Evolutionary conservation across 2,888 invertebrate genomes (phyloP).

Genomic region (Lordiphosa andalusiaca): DNA sequence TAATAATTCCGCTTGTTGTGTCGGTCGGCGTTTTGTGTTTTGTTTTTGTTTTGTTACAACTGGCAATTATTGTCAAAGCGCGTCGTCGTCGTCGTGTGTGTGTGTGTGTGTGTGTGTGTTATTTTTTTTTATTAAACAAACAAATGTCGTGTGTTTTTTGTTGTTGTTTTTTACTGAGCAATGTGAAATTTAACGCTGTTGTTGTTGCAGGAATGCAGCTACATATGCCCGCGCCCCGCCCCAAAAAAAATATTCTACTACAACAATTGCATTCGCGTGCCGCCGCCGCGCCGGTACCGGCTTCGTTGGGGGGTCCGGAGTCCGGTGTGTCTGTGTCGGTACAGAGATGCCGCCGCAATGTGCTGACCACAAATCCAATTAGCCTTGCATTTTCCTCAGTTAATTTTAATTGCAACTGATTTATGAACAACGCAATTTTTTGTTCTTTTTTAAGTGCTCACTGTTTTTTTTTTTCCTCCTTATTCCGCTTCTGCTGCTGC

Average conservation of each 20-base stretch:
- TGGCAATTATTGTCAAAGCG: slow-evolving; percentile 3
- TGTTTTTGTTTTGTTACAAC: slow-evolving; percentile 6
- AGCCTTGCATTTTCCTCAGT: slow-evolving; percentile 63
- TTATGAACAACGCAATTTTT: slow-evolving; percentile 65
- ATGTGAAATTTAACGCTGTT: too few relatives aligned
- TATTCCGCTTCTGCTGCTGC: too few relatives aligned
- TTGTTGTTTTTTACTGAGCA: not conserved
- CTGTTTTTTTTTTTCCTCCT: too few relatives aligned
- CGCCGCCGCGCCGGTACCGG: slow-evolving; percentile 24
- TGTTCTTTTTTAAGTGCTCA: slow-evolving; percentile 8
- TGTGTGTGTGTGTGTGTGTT: too few relatives aligned
- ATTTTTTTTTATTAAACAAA: too few relatives aligned
- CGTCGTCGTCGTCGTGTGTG: too few relatives aligned
- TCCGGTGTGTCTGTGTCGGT: not conserved
- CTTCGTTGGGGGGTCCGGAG: not conserved
- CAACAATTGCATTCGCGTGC: slow-evolving; percentile 22
- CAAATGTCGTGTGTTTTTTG: too few relatives aligned
- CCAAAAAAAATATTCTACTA: slow-evolving; percentile 10
- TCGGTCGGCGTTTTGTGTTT: slow-evolving; percentile 36
- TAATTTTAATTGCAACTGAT: slow-evolving; percentile 71
- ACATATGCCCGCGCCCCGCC: slow-evolving; percentile 29
- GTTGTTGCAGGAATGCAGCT: slow-evolving; percentile 1
- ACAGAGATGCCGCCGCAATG: too few relatives aligned
- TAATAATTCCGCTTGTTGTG: not conserved
- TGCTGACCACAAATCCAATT: slow-evolving; percentile 58